Base-by-base conservation (phyloP, 37 sponge, comb jelly and placozoan genomes). In the Spongilla lacustris region DNA sequence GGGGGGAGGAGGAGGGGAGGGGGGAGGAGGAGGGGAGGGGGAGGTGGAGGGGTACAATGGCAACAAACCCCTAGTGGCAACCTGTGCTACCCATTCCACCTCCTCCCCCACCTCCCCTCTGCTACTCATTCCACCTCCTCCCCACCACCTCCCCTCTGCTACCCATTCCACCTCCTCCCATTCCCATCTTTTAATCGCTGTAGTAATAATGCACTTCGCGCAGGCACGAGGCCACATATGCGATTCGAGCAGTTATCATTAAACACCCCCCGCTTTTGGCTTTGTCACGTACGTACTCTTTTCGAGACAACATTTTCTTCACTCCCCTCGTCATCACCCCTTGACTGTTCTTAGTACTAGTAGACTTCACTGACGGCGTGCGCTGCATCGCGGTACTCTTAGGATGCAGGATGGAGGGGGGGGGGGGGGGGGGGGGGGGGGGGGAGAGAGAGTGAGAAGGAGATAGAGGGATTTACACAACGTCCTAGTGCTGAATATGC, bases 1-100 rank as follows among this genome's bases (percentile, higher is more conserved):
- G 85, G 49, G 36, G 46, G 71, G 41, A 37, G 70, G 38, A 28
- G 85, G 68, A 36, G 77, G 78, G 75, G 75, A 11, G 32, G 32
- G 32, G 26, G 38, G 14, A 26, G 29, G 27, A 27, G 32, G 17
- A n/a, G 27, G 1, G 32, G 73, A 73, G 32, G 29, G 73, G 27
- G 73, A 2, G n/a, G 73, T 3, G 41, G 41, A 41, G 41, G 6
- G 25, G n/a, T n/a, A n/a, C n/a, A n/a, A n/a, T n/a, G n/a, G n/a
- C n/a, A n/a, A n/a, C n/a, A n/a, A n/a, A n/a, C n/a, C n/a, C n/a
- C n/a, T n/a, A n/a, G n/a, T n/a, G n/a, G n/a, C n/a, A n/a, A n/a
- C n/a, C n/a, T n/a, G n/a, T n/a, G n/a, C 69, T 35, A 30, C 69
- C 36, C 32, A 37, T 36, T 23, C 69, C 69, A 24, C 68, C 68